Conservation (phyloP, 35 echinoderm and acorn worm species). For the Acanthaster planci region DNA sequence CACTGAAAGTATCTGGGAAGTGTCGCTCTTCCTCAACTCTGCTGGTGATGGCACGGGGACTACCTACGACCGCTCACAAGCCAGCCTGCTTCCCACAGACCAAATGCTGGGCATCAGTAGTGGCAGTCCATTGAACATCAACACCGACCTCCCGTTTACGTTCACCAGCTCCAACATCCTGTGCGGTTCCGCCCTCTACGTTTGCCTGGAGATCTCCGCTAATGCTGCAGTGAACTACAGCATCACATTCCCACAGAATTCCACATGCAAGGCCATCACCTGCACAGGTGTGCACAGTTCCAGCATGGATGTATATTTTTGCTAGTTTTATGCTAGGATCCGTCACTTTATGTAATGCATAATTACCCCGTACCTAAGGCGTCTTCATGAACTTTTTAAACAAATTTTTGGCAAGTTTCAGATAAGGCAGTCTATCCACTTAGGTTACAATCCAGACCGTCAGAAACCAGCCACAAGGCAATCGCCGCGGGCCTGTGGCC, state of each 20-base stretch:
- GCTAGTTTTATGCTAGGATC: too few species aligned
- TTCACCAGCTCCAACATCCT: neutral
- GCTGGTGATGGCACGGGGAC: neutral
- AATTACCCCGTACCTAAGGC: too few species aligned
- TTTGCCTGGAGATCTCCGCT: slow-evolving; percentile 1
- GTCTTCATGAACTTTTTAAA: too few species aligned
- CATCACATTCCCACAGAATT: neutral
- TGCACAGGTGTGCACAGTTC: neutral
- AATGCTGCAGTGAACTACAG: neutral
- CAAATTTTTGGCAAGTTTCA: too few species aligned
- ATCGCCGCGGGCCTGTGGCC: too few species aligned
- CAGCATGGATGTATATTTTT: too few species aligned
- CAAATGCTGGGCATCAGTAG: neutral
- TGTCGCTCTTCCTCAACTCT: neutral
- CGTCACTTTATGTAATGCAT: too few species aligned
- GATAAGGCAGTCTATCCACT: too few species aligned
- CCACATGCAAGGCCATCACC: neutral
- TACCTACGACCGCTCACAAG: neutral
- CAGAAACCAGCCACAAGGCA: too few species aligned
- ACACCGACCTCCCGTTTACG: neutral
- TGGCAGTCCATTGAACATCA: neutral
- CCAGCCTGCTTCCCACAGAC: neutral
- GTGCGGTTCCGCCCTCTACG: slow-evolving; percentile 4
- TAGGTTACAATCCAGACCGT: too few species aligned
- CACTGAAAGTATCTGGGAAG: neutral